phyloP scores from a whole-genome alignment of 2,797 vertebrate species.

The Oreortyx pictus region DNA sequence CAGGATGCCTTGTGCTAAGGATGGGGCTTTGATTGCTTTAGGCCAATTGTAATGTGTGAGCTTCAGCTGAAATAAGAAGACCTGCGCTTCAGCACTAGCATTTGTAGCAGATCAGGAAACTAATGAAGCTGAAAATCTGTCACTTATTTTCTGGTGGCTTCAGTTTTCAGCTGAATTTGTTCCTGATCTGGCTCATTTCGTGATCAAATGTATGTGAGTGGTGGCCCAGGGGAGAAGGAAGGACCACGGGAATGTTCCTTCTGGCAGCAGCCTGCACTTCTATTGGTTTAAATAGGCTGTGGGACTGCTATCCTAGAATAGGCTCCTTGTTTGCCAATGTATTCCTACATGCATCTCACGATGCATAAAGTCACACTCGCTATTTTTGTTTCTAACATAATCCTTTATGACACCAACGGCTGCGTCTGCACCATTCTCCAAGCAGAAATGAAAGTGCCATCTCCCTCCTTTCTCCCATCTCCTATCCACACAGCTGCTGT shows the following conservation, averaged over 20 bases:
- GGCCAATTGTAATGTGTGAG: neutral
- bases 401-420: neutral
- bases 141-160: slow-evolving; percentile 46
- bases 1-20: neutral
- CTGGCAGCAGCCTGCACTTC: neutral
- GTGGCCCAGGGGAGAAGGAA: neutral
- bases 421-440: neutral
- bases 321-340: neutral
- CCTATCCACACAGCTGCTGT: neutral
- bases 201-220: neutral
- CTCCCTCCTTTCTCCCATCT: neutral
- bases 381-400: neutral
- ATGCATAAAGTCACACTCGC: neutral
- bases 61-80: neutral
- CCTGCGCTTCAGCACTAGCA: neutral
- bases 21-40: neutral
- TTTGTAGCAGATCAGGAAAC: slow-evolving; percentile 20
- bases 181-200: slow-evolving; percentile 45
- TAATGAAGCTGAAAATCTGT: slow-evolving; percentile 54
- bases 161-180: slow-evolving; percentile 56
- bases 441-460: neutral
- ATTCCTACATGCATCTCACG: accelerated
- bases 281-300: neutral
- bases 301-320: neutral
- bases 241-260: neutral